Conservation (phyloP, 1,140 invertebrate species). For the Zaprionus gabonicus region DNA sequence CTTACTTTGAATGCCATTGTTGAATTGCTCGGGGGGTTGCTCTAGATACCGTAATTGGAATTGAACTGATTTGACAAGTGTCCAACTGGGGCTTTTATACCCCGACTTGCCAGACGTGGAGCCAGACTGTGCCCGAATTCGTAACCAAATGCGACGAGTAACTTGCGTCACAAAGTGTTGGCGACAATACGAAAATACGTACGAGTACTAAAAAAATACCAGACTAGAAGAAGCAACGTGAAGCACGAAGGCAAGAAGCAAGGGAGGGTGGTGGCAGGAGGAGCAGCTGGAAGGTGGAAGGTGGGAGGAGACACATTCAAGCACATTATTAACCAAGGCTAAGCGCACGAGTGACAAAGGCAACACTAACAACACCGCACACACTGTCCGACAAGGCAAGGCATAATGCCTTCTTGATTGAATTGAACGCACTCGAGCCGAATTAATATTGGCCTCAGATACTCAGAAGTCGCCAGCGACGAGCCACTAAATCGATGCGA, state of each 20-base stretch:
- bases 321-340: slow-evolving; percentile 59
- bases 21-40: slow-evolving; percentile 55
- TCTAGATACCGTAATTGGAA: slow-evolving; percentile 83
- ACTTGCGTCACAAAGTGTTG: slow-evolving; percentile 73
- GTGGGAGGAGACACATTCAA: slow-evolving; percentile 19
- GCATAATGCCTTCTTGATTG: slow-evolving; percentile 82
- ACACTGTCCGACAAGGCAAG: slow-evolving; percentile 22
- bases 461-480: slow-evolving; percentile 66
- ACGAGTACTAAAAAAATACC: slow-evolving; percentile 41
- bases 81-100: slow-evolving; percentile 79
- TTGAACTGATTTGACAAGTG: slow-evolving; percentile 80
- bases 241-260: background rate
- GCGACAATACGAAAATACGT: slow-evolving; percentile 58
- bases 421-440: slow-evolving; percentile 64
- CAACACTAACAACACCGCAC: slow-evolving; percentile 17
- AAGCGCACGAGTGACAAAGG: slow-evolving; percentile 67
- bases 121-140: slow-evolving; percentile 44
- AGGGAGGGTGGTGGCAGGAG: background rate
- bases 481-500: slow-evolving; percentile 51
- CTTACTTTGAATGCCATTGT: slow-evolving; percentile 84
- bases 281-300: background rate
- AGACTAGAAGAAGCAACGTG: slow-evolving; percentile 70
- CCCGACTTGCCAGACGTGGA: slow-evolving; percentile 44
- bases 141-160: slow-evolving; percentile 67
- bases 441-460: slow-evolving; percentile 80